phyloP scores from a whole-genome alignment of 2,888 invertebrate genomes.

The Antheraea assamensis region DNA sequence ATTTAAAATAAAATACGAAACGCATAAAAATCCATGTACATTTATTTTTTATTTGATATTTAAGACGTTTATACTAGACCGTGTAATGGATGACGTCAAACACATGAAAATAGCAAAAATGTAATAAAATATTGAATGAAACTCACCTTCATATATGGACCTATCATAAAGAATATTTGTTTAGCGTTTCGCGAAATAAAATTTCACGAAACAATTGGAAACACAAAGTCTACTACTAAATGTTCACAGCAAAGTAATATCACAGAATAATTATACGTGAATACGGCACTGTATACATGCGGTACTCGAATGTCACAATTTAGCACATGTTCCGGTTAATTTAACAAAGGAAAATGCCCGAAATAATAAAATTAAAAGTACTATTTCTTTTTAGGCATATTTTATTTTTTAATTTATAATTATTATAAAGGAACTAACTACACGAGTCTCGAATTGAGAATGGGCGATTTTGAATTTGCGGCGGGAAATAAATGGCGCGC shows the following conservation, averaged over 20 bases:
- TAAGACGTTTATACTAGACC: background rate
- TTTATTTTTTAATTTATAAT: slow-evolving; percentile 41
- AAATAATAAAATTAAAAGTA: slow-evolving; percentile 24
- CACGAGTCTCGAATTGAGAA: slow-evolving; percentile 47
- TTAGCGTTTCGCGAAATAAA: slow-evolving; percentile 72
- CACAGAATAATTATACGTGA: slow-evolving; percentile 66
- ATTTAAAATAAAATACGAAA: background rate
- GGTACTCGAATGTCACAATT: slow-evolving; percentile 59
- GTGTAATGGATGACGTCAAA: background rate
- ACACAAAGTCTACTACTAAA: slow-evolving; percentile 44
- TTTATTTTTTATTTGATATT: background rate
- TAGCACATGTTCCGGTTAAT: slow-evolving; percentile 54
- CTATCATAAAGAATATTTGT: slow-evolving; percentile 79
- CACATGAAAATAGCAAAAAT: slow-evolving; percentile 33
- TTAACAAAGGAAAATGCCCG: slow-evolving; percentile 27
- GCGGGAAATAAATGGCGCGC: slow-evolving; percentile 64
- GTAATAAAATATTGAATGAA: slow-evolving; percentile 5
- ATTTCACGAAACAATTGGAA: slow-evolving; percentile 72
- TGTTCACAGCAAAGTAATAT: slow-evolving; percentile 70
- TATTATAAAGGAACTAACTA: slow-evolving; percentile 43
- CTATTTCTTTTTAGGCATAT: slow-evolving; percentile 79
- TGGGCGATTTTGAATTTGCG: slow-evolving; percentile 56
- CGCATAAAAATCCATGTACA: background rate
- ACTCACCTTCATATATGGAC: slow-evolving; percentile 81
- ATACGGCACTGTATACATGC: slow-evolving; percentile 47